Evolutionary conservation across 2,797 vertebrate species (phyloP).

Genomic region (Molossus molossus): DNA sequence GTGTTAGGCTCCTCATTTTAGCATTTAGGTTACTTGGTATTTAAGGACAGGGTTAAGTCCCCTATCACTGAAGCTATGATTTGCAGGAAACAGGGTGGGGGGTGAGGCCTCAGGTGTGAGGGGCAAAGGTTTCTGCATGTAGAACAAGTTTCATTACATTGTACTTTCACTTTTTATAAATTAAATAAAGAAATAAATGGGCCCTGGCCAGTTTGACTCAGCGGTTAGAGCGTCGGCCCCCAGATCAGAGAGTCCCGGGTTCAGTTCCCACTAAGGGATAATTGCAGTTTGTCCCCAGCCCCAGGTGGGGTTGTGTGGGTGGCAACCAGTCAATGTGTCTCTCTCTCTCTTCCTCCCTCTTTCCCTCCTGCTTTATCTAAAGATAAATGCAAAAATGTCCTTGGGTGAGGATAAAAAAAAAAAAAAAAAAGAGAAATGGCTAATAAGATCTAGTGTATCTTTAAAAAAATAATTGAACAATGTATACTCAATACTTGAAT

Average conservation of each 20-base stretch:
- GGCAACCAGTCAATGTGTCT: no score
- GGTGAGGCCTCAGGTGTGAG: background rate
- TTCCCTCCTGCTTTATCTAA: no score
- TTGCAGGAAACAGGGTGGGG: background rate
- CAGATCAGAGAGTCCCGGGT: no score
- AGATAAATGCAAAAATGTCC: no score
- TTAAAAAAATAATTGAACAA: conserved; percentile 55
- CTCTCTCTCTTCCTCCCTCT: no score
- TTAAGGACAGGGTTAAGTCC: background rate
- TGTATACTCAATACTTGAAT: conserved; percentile 71
- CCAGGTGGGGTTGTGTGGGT: no score
- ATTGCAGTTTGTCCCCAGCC: no score
- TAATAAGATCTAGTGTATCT: conserved; percentile 19
- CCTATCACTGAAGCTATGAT: background rate
- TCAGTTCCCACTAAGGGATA: no score
- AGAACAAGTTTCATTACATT: conserved; percentile 55
- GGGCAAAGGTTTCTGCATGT: conserved; percentile 47
- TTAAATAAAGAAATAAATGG: conserved; percentile 9
- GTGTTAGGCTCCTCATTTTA: conserved; percentile 36
- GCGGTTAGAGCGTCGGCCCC: no score
- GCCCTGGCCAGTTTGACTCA: no score
- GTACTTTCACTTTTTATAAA: conserved; percentile 42
- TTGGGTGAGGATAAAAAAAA: background rate
- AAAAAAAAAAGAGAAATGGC: background rate
- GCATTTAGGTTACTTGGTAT: background rate